Conservation (phyloP, 2,797 vertebrate species). For the Leuciscus waleckii region DNA sequence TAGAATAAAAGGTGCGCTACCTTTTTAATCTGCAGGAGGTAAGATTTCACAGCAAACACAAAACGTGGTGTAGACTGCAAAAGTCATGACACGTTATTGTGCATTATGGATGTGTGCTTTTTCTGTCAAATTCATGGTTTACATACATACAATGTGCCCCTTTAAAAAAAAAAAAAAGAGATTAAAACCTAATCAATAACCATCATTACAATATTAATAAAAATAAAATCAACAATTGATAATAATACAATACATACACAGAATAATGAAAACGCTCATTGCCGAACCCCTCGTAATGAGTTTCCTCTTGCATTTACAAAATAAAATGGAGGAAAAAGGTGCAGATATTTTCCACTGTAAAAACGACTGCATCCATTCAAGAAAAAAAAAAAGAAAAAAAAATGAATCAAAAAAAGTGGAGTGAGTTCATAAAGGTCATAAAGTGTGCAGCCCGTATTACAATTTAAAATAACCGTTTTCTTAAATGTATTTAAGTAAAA, state of each 20-base stretch:
- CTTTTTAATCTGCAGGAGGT: constrained; percentile 23
- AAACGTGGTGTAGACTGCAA: constrained; percentile 15
- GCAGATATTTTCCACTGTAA: constrained; percentile 47
- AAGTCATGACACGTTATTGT: constrained; percentile 53
- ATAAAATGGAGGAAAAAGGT: constrained; percentile 64
- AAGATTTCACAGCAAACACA: constrained; percentile 36
- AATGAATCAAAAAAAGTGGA: constrained; percentile 57
- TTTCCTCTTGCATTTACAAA: constrained; percentile 68
- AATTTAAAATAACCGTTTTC: background rate
- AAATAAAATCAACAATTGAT: constrained; percentile 81
- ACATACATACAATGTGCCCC: constrained; percentile 72
- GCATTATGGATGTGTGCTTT: constrained; percentile 63
- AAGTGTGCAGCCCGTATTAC: constrained; percentile 61
- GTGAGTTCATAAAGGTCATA: constrained; percentile 56
- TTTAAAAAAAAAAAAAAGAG: constrained; percentile 61
- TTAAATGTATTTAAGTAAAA: background rate
- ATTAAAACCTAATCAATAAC: constrained; percentile 64
- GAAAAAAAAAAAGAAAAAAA: constrained; percentile 4
- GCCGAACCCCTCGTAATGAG: constrained; percentile 72
- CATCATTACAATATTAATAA: constrained; percentile 77
- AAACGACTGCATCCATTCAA: constrained; percentile 61
- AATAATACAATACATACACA: constrained; percentile 85
- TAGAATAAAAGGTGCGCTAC: constrained; percentile 18
- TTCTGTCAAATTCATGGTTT: constrained; percentile 64
- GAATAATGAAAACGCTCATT: constrained; percentile 68